Conservation (phyloP, 2,113 vertebrate genomes). For the Hypanus sabinus region DNA sequence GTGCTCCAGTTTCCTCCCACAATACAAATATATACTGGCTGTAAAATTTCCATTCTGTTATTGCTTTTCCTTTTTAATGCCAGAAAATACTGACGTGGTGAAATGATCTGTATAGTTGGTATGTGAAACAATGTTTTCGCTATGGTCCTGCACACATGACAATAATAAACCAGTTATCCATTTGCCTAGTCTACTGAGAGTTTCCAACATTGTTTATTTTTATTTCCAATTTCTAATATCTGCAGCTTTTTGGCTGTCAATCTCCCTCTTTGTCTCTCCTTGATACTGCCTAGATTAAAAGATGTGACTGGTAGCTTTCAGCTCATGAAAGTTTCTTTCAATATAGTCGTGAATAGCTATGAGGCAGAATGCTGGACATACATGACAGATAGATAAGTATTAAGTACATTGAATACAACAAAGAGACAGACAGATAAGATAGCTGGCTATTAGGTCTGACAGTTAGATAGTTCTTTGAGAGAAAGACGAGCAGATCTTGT, state of each 20-base stretch:
- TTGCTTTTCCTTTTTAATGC: no score
- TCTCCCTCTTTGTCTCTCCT: background rate
- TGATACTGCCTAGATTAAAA: background rate
- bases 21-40: no score
- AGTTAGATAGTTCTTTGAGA: background rate
- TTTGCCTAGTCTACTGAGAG: no score
- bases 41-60: no score
- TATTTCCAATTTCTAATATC: no score
- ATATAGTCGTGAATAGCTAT: background rate
- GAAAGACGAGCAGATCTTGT: background rate
- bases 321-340: background rate
- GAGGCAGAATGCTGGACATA: background rate
- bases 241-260: background rate
- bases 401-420: background rate
- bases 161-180: no score
- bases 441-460: background rate
- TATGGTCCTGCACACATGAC: no score
- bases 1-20: no score
- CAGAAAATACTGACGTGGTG: no score
- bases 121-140: no score
- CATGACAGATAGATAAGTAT: background rate
- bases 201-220: no score
- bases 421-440: conserved; percentile 3
- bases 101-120: no score
- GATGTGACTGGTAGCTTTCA: background rate